Percentiles rank a stretch among this genome's conserved stretches.
These are phyloP conservation scores for Acrobasis repandana DNA, from an alignment of 2,888 invertebrate species.

Conservation along the genomic window DNA sequence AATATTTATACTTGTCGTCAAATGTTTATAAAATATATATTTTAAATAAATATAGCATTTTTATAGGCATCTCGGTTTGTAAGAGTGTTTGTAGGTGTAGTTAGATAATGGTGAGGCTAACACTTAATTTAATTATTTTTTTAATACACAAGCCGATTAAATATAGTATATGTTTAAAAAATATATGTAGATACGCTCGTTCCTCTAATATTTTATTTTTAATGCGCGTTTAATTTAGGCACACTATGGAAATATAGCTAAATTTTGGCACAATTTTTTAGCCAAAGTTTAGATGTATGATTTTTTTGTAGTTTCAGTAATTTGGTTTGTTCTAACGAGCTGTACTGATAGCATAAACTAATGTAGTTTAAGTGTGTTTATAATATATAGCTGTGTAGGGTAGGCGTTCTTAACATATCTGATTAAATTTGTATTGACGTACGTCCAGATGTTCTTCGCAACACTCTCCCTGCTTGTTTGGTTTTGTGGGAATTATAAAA, in stretches of 20 bases:
- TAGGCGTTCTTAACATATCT: slow-evolving; percentile 53
- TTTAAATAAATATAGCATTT: slow-evolving; percentile 42
- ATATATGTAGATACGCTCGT: slow-evolving; percentile 53
- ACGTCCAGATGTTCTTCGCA: slow-evolving; percentile 40
- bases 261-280: slow-evolving; percentile 16
- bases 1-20: slow-evolving; percentile 37
- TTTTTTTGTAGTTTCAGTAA: slow-evolving; percentile 27
- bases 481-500: slow-evolving; percentile 30
- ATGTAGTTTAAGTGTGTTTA: slow-evolving; percentile 51
- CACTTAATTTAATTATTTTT: slow-evolving; percentile 50
- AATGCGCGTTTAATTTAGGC: slow-evolving; percentile 17
- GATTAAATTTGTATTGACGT: slow-evolving; percentile 35
- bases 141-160: slow-evolving; percentile 37
- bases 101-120: slow-evolving; percentile 42
- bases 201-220: slow-evolving; percentile 36
- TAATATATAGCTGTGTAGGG: slow-evolving; percentile 44
- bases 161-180: slow-evolving; percentile 28
- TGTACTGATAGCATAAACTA: slow-evolving; percentile 48
- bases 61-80: slow-evolving; percentile 39
- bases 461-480: slow-evolving; percentile 32
- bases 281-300: slow-evolving; percentile 24
- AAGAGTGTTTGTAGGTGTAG: slow-evolving; percentile 35
- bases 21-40: slow-evolving; percentile 39
- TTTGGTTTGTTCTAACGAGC: slow-evolving; percentile 48
- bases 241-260: slow-evolving; percentile 6